phyloP scores from a whole-genome alignment of 2,888 invertebrate genomes.

The Melolontha melolontha region DNA sequence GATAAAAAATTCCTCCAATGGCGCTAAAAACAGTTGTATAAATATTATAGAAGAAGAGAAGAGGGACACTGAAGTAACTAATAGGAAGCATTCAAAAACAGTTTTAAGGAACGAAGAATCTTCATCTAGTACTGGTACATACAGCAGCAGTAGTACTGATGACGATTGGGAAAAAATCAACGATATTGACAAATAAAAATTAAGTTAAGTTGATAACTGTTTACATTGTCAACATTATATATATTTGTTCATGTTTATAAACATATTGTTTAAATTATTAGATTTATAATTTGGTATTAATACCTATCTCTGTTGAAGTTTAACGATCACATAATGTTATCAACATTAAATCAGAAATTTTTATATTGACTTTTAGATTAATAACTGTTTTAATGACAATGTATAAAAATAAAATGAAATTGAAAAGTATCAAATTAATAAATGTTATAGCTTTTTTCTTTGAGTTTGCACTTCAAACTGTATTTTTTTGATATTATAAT shows the following conservation, averaged over 20 bases:
- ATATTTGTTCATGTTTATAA: conserved; percentile 16
- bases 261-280: neutral
- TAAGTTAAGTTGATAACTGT: neutral
- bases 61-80: conserved; percentile 34
- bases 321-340: too few species aligned
- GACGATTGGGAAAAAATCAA: conserved; percentile 66
- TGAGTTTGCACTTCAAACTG: too few species aligned
- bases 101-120: conserved; percentile 40
- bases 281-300: too few species aligned
- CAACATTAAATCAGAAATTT: too few species aligned
- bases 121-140: conserved; percentile 20
- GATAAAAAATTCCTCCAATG: conserved; percentile 41
- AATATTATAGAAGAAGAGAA: conserved; percentile 44
- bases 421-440: too few species aligned
- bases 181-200: conserved; percentile 48
- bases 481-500: too few species aligned
- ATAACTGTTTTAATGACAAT: too few species aligned
- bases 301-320: too few species aligned
- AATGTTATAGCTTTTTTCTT: too few species aligned
- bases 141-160: conserved; percentile 62
- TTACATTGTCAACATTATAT: conserved; percentile 6
- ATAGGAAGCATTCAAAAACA: conserved; percentile 24
- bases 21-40: conserved; percentile 51
- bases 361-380: too few species aligned
- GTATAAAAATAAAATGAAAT: too few species aligned